Evolutionary conservation across 2,888 invertebrate genomes (phyloP).

Genomic region (Brachylomia viminalis): DNA sequence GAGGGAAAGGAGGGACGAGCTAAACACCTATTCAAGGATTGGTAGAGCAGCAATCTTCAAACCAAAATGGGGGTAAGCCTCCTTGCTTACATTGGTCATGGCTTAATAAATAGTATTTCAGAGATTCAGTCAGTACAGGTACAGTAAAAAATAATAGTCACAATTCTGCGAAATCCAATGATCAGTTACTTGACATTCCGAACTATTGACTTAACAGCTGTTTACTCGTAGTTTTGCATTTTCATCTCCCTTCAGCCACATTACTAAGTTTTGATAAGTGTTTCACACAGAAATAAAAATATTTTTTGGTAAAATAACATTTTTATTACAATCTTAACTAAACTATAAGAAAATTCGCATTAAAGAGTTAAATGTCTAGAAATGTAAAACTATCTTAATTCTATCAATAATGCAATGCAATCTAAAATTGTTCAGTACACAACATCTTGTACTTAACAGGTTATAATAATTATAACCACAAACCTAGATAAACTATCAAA

Average conservation of each 20-base stretch:
- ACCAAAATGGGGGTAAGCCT: not conserved
- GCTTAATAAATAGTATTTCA: conserved; percentile 2
- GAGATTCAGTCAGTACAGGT: not conserved
- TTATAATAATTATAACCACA: conserved; percentile 28
- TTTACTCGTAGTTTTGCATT: not conserved
- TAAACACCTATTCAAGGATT: not conserved
- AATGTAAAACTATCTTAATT: conserved; percentile 37
- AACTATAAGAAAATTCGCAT: conserved; percentile 27
- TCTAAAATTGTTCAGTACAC: conserved; percentile 23
- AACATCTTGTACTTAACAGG: conserved; percentile 31
- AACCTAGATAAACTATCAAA: conserved; percentile 41
- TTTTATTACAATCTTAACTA: conserved; percentile 54
- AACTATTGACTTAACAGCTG: not conserved
- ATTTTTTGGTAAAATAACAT: conserved; percentile 30
- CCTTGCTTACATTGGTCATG: not conserved
- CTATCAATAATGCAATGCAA: conserved; percentile 42
- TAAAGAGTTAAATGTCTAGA: conserved; percentile 39
- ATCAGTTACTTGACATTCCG: not conserved
- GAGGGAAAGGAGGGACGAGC: not conserved
- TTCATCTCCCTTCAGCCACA: no score
- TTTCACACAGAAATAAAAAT: conserved; percentile 29
- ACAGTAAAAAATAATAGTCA: no score
- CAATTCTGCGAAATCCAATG: not conserved
- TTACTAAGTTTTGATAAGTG: not conserved
- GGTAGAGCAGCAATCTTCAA: not conserved